phyloP scores from a whole-genome alignment of 2,113 vertebrate genomes.

The Scomber colias region DNA sequence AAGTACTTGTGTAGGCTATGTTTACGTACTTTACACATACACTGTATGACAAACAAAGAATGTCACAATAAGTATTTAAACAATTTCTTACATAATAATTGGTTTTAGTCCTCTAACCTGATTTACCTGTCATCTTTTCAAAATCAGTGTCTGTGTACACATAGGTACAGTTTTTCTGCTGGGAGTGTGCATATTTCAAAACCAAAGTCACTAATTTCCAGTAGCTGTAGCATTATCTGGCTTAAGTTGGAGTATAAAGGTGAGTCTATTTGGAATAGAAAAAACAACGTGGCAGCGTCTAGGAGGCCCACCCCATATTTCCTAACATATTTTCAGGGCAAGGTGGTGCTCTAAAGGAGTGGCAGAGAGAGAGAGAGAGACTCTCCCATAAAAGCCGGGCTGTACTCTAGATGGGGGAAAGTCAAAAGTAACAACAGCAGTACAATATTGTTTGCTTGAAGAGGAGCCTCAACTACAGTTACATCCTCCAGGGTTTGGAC shows the following conservation, averaged over 20 bases:
- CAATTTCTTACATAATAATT: neutral
- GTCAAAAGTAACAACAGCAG: neutral
- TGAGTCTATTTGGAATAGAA: constrained; percentile 21
- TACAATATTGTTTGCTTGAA: neutral
- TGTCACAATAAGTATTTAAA: neutral
- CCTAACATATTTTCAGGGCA: constrained; percentile 57
- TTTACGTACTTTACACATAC: neutral
- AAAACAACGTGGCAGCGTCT: constrained; percentile 52
- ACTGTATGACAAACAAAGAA: constrained; percentile 6
- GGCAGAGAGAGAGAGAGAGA: constrained; percentile 37
- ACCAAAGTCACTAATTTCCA: neutral
- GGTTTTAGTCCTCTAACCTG: neutral
- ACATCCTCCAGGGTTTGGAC: neutral
- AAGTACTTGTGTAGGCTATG: neutral
- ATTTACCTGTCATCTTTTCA: neutral
- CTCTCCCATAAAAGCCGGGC: constrained; percentile 29
- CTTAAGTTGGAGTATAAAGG: neutral
- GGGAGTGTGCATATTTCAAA: neutral
- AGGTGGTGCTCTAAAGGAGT: constrained; percentile 68
- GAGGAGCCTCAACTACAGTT: neutral
- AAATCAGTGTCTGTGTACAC: neutral
- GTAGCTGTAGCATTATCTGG: neutral
- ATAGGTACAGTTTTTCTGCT: neutral
- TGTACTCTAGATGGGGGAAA: constrained; percentile 38
- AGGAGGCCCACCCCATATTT: constrained; percentile 65